phyloP scores from a whole-genome alignment of 2,888 invertebrate species.

The Lithophane leautieri region DNA sequence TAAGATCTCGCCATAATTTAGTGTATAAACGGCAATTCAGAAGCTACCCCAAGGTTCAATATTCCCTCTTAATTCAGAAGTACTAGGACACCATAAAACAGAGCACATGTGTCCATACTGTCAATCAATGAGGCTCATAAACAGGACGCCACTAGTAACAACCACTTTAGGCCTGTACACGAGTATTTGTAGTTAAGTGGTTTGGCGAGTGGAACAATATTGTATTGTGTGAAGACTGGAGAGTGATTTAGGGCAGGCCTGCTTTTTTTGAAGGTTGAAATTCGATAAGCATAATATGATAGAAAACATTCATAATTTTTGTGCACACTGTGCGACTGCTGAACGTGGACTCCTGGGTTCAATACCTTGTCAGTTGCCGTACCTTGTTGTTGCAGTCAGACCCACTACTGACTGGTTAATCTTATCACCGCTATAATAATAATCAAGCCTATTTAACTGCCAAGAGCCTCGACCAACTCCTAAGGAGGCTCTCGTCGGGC shows the following conservation, averaged over 20 bases:
- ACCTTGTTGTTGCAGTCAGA: not conserved
- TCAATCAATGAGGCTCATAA: slow-evolving; percentile 38
- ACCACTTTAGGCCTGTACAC: not conserved
- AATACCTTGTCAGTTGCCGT: too few relatives aligned
- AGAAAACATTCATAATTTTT: not conserved
- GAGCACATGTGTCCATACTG: slow-evolving; percentile 20
- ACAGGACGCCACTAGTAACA: slow-evolving; percentile 10
- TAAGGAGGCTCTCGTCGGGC: too few relatives aligned
- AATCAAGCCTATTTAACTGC: too few relatives aligned
- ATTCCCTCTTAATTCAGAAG: not conserved
- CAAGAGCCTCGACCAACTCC: too few relatives aligned
- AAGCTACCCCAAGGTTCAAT: not conserved
- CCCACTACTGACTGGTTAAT: not conserved
- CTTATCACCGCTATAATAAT: not conserved
- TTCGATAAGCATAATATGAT: not conserved
- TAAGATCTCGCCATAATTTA: not conserved
- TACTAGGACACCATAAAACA: slow-evolving; percentile 11
- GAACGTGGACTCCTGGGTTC: not conserved
- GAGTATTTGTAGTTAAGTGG: slow-evolving; percentile 4
- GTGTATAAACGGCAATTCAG: not conserved
- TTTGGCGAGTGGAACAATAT: slow-evolving; percentile 2
- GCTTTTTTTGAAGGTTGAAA: not conserved
- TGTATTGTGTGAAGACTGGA: not conserved
- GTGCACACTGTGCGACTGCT: too few relatives aligned
- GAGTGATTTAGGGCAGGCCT: not conserved